A percentile compares a stretch with the other conserved stretches of the same genome.
These are phyloP conservation scores for Asteroscopus sphinx DNA, from an alignment of 2,888 invertebrate species.

Conservation along the genomic window DNA sequence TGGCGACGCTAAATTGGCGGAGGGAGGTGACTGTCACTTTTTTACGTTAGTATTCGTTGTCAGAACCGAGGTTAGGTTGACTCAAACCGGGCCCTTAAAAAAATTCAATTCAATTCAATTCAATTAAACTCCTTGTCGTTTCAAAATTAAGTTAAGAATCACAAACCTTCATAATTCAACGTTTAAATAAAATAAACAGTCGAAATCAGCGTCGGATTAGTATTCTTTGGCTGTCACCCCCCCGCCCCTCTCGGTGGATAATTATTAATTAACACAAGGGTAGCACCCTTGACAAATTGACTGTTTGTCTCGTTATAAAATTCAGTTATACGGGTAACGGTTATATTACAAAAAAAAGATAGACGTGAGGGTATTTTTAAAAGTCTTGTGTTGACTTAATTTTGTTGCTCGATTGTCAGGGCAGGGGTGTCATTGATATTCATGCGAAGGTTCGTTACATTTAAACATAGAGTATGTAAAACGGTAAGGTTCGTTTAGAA, in stretches of 20 bases:
- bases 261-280: constrained; percentile 56
- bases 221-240: constrained; percentile 38
- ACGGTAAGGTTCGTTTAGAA: too few relatives aligned
- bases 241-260: constrained; percentile 20
- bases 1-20: too few relatives aligned
- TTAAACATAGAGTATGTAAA: too few relatives aligned
- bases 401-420: too few relatives aligned
- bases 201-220: constrained; percentile 42
- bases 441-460: too few relatives aligned
- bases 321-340: constrained; percentile 40
- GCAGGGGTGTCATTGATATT: too few relatives aligned
- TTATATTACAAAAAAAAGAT: constrained; percentile 33
- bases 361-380: constrained; percentile 19
- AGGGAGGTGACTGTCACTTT: too few relatives aligned
- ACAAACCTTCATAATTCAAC: constrained; percentile 21
- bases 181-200: constrained; percentile 49
- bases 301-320: constrained; percentile 56
- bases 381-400: not conserved
- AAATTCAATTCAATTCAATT: not conserved
- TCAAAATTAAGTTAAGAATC: constrained; percentile 17
- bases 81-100: not conserved
- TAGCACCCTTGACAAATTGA: constrained; percentile 39
- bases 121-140: too few relatives aligned
- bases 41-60: too few relatives aligned
- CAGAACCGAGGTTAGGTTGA: too few relatives aligned